Evolutionary conservation across 2,113 vertebrate genomes (phyloP).

Genomic region (Oryctolagus cuniculus): mOryCun1.1 NC_091435.1:92841001-92841500

Average conservation of each 20-base stretch:
- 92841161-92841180: conserved; percentile 66
- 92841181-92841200: conserved; percentile 68
- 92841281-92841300: conserved; percentile 33
- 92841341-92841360: conserved; percentile 60
- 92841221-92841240: conserved; percentile 74
- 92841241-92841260: conserved; percentile 60
- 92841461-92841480: conserved; percentile 66
- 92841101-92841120: neutral
- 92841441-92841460: neutral
- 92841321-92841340: conserved; percentile 22
- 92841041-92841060: conserved; percentile 9
- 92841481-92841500: conserved; percentile 64
- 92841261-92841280: conserved; percentile 41
- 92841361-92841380: conserved; percentile 60
- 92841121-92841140: conserved; percentile 11
- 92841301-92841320: conserved; percentile 41
- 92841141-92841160: conserved; percentile 37
- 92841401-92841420: conserved; percentile 58
- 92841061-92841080: neutral
- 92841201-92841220: conserved; percentile 63
- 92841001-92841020: neutral
- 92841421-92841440: conserved; percentile 5
- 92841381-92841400: conserved; percentile 43
- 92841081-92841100: neutral
- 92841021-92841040: neutral